These are phyloP conservation scores for Mylabris sibirica DNA, from an alignment of 2,888 invertebrate species.

Conservation along the genomic window DNA sequence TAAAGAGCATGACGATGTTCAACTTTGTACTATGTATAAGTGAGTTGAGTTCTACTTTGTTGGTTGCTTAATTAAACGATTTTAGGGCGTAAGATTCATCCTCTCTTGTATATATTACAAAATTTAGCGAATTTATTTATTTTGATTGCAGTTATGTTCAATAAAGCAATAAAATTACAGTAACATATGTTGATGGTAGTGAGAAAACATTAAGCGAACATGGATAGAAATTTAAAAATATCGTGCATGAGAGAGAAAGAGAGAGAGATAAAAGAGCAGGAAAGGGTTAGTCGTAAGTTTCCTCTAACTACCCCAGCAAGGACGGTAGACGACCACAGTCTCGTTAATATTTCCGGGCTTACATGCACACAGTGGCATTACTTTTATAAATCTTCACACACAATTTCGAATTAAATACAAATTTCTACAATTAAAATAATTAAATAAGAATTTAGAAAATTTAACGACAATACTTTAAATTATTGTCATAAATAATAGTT, in stretches of 20 bases:
- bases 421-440: neutral
- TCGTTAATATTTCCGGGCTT: constrained; percentile 45
- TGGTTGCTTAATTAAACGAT: constrained; percentile 53
- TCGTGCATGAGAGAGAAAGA: constrained; percentile 34
- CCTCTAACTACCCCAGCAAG: constrained; percentile 49
- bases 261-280: constrained; percentile 37
- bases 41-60: constrained; percentile 44
- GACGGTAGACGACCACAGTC: constrained; percentile 50
- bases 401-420: neutral
- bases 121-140: neutral
- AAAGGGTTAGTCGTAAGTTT: constrained; percentile 54
- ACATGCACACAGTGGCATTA: constrained; percentile 36
- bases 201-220: constrained; percentile 33
- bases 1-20: constrained; percentile 62
- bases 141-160: neutral
- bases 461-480: neutral
- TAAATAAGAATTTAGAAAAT: neutral
- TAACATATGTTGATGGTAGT: constrained; percentile 21
- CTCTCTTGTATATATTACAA: neutral
- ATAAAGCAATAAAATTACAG: constrained; percentile 8
- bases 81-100: neutral
- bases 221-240: constrained; percentile 54
- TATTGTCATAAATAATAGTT: neutral
- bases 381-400: neutral
- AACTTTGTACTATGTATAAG: constrained; percentile 3